Percentiles rank a stretch among this genome's conserved stretches.
phyloP scores from a whole-genome alignment of 2,113 vertebrate species.

The Melanotaenia duboulayi region DNA sequence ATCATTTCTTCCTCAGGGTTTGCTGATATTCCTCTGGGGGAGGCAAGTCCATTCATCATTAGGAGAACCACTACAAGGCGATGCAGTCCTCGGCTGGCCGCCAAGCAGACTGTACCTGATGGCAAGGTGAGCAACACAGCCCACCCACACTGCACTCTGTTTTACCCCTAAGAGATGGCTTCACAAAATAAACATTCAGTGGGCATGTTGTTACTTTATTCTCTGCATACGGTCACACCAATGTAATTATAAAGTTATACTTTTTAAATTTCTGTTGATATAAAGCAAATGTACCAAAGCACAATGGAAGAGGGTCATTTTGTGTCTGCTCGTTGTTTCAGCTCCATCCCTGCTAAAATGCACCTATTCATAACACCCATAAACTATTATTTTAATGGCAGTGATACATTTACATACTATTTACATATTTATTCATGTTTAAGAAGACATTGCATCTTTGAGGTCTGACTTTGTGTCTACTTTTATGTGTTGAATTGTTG shows the following conservation, averaged over 20 bases:
- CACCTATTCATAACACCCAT: too few relatives aligned
- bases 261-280: too few relatives aligned
- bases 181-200: neutral
- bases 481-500: neutral
- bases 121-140: conserved; percentile 34
- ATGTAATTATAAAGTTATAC: too few relatives aligned
- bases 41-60: conserved; percentile 84
- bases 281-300: too few relatives aligned
- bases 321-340: too few relatives aligned
- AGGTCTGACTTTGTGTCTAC: neutral
- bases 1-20: conserved; percentile 79
- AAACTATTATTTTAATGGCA: too few relatives aligned
- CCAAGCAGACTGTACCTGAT: conserved; percentile 62
- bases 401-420: too few relatives aligned
- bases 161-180: neutral
- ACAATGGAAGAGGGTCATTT: too few relatives aligned
- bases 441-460: too few relatives aligned
- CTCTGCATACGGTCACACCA: neutral
- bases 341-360: too few relatives aligned
- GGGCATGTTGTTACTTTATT: neutral
- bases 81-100: conserved; percentile 79
- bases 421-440: too few relatives aligned
- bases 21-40: conserved; percentile 86
- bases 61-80: conserved; percentile 81
- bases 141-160: neutral